These are phyloP conservation scores for Nephrotoma guestfalica DNA, from an alignment of 2,888 invertebrate species.

Conservation along the genomic window DNA sequence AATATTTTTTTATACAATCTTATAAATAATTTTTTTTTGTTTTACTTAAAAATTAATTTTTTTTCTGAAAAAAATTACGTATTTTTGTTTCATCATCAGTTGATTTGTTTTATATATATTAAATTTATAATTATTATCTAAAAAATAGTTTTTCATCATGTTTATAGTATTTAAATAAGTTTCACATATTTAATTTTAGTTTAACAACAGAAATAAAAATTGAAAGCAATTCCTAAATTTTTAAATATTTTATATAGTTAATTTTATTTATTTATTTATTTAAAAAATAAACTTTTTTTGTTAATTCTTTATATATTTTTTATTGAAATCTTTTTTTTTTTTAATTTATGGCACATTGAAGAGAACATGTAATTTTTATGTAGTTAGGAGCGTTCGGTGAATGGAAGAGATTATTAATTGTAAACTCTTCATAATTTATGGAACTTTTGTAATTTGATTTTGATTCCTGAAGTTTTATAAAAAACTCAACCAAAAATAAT, in stretches of 20 bases:
- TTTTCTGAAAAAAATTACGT: background rate
- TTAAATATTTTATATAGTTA: background rate
- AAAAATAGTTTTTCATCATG: conserved; percentile 1
- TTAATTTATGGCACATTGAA: conserved; percentile 14
- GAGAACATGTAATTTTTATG: conserved; percentile 11
- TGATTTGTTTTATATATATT: background rate
- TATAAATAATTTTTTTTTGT: background rate
- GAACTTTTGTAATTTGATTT: background rate
- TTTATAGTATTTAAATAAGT: background rate
- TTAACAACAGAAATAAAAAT: background rate
- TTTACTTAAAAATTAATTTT: background rate
- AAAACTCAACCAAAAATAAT: background rate
- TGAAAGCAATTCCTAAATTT: background rate
- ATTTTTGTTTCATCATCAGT: background rate
- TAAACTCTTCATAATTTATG: background rate
- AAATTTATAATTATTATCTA: conserved; percentile 4
- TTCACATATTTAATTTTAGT: background rate
- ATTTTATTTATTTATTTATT: background rate
- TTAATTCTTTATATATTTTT: background rate
- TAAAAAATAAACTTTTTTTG: conserved; percentile 4
- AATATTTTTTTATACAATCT: background rate
- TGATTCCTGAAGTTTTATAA: background rate
- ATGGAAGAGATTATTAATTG: background rate
- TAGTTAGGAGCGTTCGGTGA: background rate
- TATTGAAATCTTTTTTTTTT: conserved; percentile 3